Evolutionary conservation across 37 sponge, comb jelly and placozoan species (phyloP).

Genomic region (Chondrosia reniformis): DNA sequence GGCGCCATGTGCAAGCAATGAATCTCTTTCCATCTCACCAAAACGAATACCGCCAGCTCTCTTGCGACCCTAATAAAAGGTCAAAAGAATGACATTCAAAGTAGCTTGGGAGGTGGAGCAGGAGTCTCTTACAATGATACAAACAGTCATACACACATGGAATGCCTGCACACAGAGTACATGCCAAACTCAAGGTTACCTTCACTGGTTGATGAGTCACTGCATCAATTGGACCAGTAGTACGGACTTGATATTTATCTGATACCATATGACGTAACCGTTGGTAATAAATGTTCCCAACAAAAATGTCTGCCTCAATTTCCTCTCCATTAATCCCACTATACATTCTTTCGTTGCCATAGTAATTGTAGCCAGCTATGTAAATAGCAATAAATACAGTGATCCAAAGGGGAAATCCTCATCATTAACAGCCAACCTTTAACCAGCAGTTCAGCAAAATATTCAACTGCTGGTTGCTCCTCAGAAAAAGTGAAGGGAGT

Average conservation of each 20-base stretch:
- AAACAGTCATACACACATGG: too few species aligned
- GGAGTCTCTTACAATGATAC: too few species aligned
- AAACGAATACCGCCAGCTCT: slow-evolving; percentile 87
- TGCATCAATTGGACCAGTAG: slow-evolving; percentile 95
- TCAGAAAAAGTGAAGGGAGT: slow-evolving; percentile 94
- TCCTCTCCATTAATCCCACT: slow-evolving; percentile 91
- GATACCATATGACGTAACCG: slow-evolving; percentile 97
- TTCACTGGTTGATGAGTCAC: slow-evolving; percentile 95
- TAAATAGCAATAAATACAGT: too few species aligned
- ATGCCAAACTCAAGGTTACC: too few species aligned
- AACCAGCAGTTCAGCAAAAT: slow-evolving; percentile 78
- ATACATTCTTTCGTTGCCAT: slow-evolving; percentile 93
- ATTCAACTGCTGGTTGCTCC: slow-evolving; percentile 73
- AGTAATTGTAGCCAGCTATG: slow-evolving; percentile 96
- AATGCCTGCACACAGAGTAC: too few species aligned
- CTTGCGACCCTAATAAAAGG: slow-evolving; percentile 56
- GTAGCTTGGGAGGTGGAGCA: too few species aligned
- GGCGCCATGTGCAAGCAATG: slow-evolving; percentile 89
- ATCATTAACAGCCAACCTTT: slow-evolving; percentile 59
- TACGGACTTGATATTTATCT: slow-evolving; percentile 97
- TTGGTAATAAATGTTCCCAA: slow-evolving; percentile 96
- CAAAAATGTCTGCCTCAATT: slow-evolving; percentile 94
- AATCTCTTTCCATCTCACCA: slow-evolving; percentile 94
- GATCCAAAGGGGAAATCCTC: too few species aligned
- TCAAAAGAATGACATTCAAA: slow-evolving; percentile 10